Evolutionary conservation across 2,113 vertebrate genomes (phyloP).

Genomic region (Apodemus speciosus): DNA sequence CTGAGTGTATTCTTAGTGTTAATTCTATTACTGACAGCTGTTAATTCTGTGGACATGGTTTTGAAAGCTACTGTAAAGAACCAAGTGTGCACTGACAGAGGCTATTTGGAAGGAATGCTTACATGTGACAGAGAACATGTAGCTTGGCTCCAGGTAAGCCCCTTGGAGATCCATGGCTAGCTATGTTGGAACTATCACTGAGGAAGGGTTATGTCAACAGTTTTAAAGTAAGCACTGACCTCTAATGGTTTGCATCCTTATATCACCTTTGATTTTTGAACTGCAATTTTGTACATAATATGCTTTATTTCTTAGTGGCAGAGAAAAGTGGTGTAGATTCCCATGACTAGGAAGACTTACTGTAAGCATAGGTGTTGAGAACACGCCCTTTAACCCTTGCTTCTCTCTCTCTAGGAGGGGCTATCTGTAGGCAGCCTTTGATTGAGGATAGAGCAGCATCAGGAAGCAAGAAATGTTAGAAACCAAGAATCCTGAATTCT

Average conservation of each 20-base stretch:
- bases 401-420: conserved; percentile 80
- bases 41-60: conserved; percentile 42
- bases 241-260: conserved; percentile 40
- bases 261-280: conserved; percentile 52
- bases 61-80: conserved; percentile 52
- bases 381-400: conserved; percentile 76
- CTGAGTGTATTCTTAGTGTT: conserved; percentile 39
- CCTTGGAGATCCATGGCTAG: background rate
- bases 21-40: conserved; percentile 44
- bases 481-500: conserved; percentile 79
- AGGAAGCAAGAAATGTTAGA: conserved; percentile 80
- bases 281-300: conserved; percentile 55
- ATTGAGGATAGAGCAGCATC: conserved; percentile 81
- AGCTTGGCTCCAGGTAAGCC: conserved; percentile 24
- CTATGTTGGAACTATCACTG: background rate
- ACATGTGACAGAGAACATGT: conserved; percentile 13
- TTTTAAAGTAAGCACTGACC: conserved; percentile 45
- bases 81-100: background rate
- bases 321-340: conserved; percentile 29
- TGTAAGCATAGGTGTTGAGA: conserved; percentile 60
- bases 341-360: conserved; percentile 51
- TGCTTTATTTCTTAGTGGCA: background rate
- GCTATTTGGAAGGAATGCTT: conserved; percentile 43
- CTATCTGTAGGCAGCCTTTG: conserved; percentile 79
- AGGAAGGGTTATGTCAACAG: conserved; percentile 16